Base-by-base conservation (phyloP, 2,888 invertebrate genomes). In the Tupiocoris notatus region DNA sequence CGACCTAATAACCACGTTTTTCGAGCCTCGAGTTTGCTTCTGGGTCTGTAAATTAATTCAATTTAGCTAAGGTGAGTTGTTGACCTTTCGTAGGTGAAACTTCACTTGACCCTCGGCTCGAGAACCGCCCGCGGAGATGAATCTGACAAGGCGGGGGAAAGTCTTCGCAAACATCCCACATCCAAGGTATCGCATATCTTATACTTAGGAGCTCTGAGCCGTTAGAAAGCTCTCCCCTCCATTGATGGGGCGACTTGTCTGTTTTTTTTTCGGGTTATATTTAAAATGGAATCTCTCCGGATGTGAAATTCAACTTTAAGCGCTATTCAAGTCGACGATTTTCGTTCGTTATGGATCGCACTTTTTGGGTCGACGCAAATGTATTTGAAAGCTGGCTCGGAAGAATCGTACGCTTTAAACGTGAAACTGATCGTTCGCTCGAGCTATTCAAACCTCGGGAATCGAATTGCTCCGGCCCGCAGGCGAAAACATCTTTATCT, bases 31-130 rank as follows among this genome's bases (percentile, higher is more conserved):
- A n/a, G n/a, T n/a, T n/a, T n/a, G 12, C 39, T 39, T 39, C 39
- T 7, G 39, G 39, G 3, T 39, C 39, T 39, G 6, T 39, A 12
- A 7, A 12, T 39, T 39, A 39, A 39, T 39, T 39, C 12, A 12
- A n/a, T 12, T 39, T 39, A 39, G 6, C 12, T 12, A 12, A 39
- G 39, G 3, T 39, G 39, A 12, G 12, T 6, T 21, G 7, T 56
- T 57, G 67, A 67, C 67, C 67, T 67, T 67, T 57, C 39, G 57
- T 9, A 54, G 57, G 67, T 67, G 67, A 67, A 67, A 67, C 21
- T 67, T 57, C 16, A 67, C 67, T 56, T 39, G 12, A 39, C 54
- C 57, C 16, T 54, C 56, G 7, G 57, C 54, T 67, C 57, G 21
- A 6, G 67, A 56, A 21, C 21, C 57, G 57, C 22, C 67, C 21